Evolutionary conservation across 2,888 invertebrate genomes (phyloP).

Genomic region (Drosophila maculinotata): DNA sequence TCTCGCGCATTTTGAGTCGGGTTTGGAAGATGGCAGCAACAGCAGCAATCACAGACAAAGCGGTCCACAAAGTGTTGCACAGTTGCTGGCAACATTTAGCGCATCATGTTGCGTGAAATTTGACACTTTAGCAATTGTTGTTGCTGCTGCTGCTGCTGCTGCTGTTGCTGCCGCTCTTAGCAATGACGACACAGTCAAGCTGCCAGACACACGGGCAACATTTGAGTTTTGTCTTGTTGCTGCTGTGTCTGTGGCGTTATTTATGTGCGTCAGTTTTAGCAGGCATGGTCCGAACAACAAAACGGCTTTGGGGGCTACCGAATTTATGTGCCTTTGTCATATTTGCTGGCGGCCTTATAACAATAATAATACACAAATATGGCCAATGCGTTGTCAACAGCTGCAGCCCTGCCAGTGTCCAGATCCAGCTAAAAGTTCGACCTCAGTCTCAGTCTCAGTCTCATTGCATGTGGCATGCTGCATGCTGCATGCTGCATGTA

Average conservation of each 20-base stretch:
- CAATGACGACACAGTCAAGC: slow-evolving; percentile 57
- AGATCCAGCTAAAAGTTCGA: slow-evolving; percentile 33
- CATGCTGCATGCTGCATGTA: slow-evolving; percentile 6
- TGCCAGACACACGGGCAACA: slow-evolving; percentile 74
- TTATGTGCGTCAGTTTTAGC: slow-evolving; percentile 51
- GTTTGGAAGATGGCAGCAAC: slow-evolving; percentile 11
- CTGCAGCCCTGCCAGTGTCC: slow-evolving; percentile 24
- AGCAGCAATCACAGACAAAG: slow-evolving; percentile 43
- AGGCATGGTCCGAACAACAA: slow-evolving; percentile 17
- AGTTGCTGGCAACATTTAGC: slow-evolving; percentile 79
- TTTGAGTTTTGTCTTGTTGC: slow-evolving; percentile 42
- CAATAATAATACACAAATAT: slow-evolving; percentile 78
- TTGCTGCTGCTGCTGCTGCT: slow-evolving; percentile 25
- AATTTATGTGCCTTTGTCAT: slow-evolving; percentile 79
- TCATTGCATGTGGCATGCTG: slow-evolving; percentile 21
- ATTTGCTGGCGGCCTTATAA: slow-evolving; percentile 70
- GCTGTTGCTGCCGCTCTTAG: slow-evolving; percentile 33
- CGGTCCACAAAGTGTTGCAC: slow-evolving; percentile 52
- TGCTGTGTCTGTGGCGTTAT: slow-evolving; percentile 40
- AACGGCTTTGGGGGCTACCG: slow-evolving; percentile 62
- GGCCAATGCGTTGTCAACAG: slow-evolving; percentile 76
- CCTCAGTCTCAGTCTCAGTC: slow-evolving; percentile 1
- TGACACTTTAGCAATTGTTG: slow-evolving; percentile 74
- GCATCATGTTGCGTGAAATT: slow-evolving; percentile 81
- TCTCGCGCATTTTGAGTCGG: slow-evolving; percentile 22